phyloP scores from a whole-genome alignment of 2,797 vertebrate species.

The Myotis pilosus region DNA sequence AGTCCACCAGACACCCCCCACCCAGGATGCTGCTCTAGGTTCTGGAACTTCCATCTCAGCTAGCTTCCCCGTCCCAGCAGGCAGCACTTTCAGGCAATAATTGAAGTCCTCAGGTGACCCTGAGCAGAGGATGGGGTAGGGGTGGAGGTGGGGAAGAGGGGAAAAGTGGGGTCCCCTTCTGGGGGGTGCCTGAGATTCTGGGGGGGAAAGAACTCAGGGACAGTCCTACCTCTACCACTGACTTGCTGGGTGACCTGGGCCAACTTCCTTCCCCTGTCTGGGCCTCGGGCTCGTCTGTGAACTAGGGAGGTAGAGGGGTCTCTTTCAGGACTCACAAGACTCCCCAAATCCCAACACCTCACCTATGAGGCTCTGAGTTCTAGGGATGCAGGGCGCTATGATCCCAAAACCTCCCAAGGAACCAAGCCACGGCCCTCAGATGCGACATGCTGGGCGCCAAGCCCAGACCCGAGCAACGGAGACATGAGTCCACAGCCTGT shows the following conservation, averaged over 20 bases:
- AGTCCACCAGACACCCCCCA: not conserved
- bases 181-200: not conserved
- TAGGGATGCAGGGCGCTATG: not conserved
- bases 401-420: not conserved
- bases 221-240: constrained; percentile 78
- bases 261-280: constrained; percentile 77
- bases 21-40: not conserved
- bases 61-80: not conserved
- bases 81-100: not conserved
- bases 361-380: not conserved
- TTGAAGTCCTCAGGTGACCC: not conserved
- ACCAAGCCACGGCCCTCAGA: not conserved
- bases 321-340: constrained; percentile 31
- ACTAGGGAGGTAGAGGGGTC: constrained; percentile 69
- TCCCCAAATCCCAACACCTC: not conserved
- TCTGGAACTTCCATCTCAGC: not conserved
- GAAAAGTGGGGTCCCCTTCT: not conserved
- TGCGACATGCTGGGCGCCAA: not conserved
- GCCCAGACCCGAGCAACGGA: not conserved
- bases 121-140: not conserved
- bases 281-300: constrained; percentile 72
- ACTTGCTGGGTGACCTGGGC: constrained; percentile 78
- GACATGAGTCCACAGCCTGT: not conserved
- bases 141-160: not conserved
- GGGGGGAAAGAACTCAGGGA: not conserved